Evolutionary conservation across 1,140 invertebrate species (phyloP).

Genomic region (Wasmannia auropunctata): DNA sequence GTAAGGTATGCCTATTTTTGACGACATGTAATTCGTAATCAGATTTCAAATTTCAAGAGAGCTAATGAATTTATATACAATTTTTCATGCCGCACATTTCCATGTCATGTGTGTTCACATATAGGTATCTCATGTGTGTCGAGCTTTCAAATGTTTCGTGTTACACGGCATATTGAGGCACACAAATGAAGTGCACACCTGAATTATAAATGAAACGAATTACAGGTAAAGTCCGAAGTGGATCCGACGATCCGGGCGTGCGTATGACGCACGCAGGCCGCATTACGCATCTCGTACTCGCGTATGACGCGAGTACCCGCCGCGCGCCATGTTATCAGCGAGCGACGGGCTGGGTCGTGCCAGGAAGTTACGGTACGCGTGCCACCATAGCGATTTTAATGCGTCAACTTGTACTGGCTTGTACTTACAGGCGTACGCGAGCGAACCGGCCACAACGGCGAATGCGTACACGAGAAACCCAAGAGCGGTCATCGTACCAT

Average conservation of each 20-base stretch:
- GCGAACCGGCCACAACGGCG: constrained; percentile 62
- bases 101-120: not conserved
- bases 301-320: constrained; percentile 14
- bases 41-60: not conserved
- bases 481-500: constrained; percentile 78
- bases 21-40: not conserved
- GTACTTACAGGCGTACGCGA: constrained; percentile 78
- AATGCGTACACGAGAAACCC: constrained; percentile 71
- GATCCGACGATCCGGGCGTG: not conserved
- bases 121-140: not conserved
- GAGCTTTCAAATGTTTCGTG: not conserved
- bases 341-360: constrained; percentile 79
- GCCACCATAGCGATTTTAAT: not conserved
- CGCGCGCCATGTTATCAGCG: constrained; percentile 74
- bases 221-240: not conserved
- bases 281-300: not conserved
- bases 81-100: not conserved
- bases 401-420: not conserved
- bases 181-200: not conserved
- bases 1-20: too few relatives aligned
- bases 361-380: constrained; percentile 16
- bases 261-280: not conserved
- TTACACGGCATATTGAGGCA: not conserved
- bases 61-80: not conserved
- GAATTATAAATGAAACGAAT: not conserved